Conservation (phyloP, 2,797 vertebrate genomes). For the Cygnus olor region DNA sequence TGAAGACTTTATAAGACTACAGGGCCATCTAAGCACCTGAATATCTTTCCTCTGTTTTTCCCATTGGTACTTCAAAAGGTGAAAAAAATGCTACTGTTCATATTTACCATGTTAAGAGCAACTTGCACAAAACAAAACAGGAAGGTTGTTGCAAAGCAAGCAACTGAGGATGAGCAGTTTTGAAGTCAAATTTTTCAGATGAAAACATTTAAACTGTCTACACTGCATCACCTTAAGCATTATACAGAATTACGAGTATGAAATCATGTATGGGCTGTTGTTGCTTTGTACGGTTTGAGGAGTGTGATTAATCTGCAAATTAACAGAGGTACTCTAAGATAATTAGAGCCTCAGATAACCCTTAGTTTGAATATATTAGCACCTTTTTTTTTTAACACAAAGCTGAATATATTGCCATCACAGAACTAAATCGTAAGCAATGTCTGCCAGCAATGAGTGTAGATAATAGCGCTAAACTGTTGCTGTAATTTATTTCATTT, state of each 20-base stretch:
- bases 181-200: background rate
- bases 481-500: conserved; percentile 26
- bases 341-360: conserved; percentile 61
- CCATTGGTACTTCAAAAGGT: background rate
- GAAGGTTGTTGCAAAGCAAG: background rate
- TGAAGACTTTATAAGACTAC: background rate
- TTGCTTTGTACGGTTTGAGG: conserved; percentile 22
- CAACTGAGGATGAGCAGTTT: background rate
- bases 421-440: conserved; percentile 53
- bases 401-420: conserved; percentile 41
- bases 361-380: conserved; percentile 50
- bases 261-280: background rate
- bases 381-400: conserved; percentile 36
- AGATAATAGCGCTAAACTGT: conserved; percentile 47
- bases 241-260: background rate
- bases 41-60: background rate
- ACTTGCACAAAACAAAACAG: background rate
- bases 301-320: conserved; percentile 57
- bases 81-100: background rate
- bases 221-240: background rate
- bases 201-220: background rate
- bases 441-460: conserved; percentile 49
- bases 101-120: background rate
- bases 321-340: conserved; percentile 48
- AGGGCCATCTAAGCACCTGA: background rate